These are phyloP conservation scores for Pterostichus madidus DNA, from an alignment of 2,888 invertebrate species.

Conservation along the genomic window DNA sequence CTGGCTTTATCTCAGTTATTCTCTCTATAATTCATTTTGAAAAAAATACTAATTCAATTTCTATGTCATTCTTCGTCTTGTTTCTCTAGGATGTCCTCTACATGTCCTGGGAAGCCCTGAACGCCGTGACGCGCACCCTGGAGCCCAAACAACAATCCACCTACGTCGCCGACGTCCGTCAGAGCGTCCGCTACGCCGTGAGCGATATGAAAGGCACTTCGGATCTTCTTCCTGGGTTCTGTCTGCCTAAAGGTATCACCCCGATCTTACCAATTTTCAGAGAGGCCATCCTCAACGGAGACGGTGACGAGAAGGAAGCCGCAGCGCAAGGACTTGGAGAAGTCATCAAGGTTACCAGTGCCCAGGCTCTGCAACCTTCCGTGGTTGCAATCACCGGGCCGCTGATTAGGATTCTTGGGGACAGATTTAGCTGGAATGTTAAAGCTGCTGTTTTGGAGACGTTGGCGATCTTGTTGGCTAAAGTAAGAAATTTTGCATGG, in stretches of 20 bases:
- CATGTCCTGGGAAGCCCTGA: slow-evolving; percentile 94
- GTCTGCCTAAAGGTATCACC: slow-evolving; percentile 93
- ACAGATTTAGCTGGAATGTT: slow-evolving; percentile 95
- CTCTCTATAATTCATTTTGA: background rate
- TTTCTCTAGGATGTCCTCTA: slow-evolving; percentile 81
- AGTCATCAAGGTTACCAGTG: slow-evolving; percentile 90
- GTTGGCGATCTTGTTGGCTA: slow-evolving; percentile 92
- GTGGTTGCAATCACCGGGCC: slow-evolving; percentile 99
- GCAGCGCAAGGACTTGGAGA: slow-evolving; percentile 93
- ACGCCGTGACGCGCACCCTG: slow-evolving; percentile 92
- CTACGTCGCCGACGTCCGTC: slow-evolving; percentile 93
- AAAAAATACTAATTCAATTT: no score
- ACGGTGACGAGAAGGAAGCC: slow-evolving; percentile 96
- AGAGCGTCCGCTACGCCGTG: slow-evolving; percentile 94
- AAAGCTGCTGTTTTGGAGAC: slow-evolving; percentile 98
- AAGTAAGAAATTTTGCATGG: slow-evolving; percentile 79
- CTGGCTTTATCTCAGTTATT: no score
- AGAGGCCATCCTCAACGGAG: slow-evolving; percentile 96
- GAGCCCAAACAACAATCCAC: slow-evolving; percentile 91
- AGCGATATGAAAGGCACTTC: slow-evolving; percentile 87
- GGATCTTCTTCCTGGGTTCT: slow-evolving; percentile 93
- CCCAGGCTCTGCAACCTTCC: slow-evolving; percentile 94
- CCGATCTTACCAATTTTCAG: slow-evolving; percentile 97
- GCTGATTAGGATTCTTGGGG: slow-evolving; percentile 97
- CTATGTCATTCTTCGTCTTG: no score